Conservation (phyloP, 2,797 vertebrate species). For the Philypnodon macrostomus region DNA sequence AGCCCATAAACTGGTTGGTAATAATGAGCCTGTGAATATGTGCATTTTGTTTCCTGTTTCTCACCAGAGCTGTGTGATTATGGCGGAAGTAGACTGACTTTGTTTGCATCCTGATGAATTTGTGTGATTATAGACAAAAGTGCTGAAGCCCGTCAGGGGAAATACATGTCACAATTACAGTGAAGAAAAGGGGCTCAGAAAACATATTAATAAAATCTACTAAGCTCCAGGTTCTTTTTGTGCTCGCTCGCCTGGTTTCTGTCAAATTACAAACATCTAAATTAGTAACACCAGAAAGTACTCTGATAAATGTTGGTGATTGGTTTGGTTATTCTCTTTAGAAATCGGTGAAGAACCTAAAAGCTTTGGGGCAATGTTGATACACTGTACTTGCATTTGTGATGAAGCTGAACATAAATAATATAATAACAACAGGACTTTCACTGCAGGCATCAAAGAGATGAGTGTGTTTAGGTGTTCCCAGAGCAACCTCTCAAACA, state of each 20-base stretch:
- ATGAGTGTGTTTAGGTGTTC: too few relatives aligned
- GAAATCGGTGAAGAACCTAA: too few relatives aligned
- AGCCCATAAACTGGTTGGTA: slow-evolving; percentile 1
- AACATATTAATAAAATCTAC: slow-evolving; percentile 45
- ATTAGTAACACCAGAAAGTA: slow-evolving; percentile 17
- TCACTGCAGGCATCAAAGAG: too few relatives aligned
- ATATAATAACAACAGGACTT: too few relatives aligned
- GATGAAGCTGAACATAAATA: too few relatives aligned
- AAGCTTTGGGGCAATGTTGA: background rate
- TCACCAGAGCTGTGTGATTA: slow-evolving; percentile 4
- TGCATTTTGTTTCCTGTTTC: slow-evolving; percentile 14
- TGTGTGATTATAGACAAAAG: slow-evolving; percentile 45
- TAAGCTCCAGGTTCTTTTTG: slow-evolving; percentile 31
- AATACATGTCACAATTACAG: slow-evolving; percentile 43
- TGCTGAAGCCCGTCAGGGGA: slow-evolving; percentile 30
- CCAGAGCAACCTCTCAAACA: too few relatives aligned
- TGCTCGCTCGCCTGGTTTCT: slow-evolving; percentile 33
- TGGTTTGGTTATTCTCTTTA: background rate
- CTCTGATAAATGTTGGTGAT: background rate
- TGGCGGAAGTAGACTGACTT: slow-evolving; percentile 16
- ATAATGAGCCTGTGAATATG: slow-evolving; percentile 26
- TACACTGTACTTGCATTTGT: too few relatives aligned
- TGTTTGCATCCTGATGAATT: slow-evolving; percentile 43
- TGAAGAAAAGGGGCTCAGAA: slow-evolving; percentile 35
- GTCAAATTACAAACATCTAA: slow-evolving; percentile 26